phyloP scores from a whole-genome alignment of 2,113 vertebrate species.

The Delphinapterus leucas region DNA sequence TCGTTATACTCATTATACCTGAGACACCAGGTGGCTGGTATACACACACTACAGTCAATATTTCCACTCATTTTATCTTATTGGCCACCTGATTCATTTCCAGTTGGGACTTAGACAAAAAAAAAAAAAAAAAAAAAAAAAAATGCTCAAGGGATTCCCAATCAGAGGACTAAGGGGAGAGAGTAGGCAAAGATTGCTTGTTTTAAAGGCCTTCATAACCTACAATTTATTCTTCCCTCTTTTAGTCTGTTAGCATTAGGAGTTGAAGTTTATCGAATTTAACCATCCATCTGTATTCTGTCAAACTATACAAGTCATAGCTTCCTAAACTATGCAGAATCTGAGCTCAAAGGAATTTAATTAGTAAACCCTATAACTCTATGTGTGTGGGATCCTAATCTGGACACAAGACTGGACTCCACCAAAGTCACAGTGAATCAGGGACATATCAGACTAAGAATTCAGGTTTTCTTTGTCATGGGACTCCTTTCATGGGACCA shows the following conservation, averaged over 20 bases:
- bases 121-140: not conserved
- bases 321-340: not conserved
- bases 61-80: not conserved
- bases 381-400: not conserved
- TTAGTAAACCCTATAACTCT: not conserved
- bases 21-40: not conserved
- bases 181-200: not conserved
- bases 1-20: not conserved
- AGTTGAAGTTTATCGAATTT: not conserved
- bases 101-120: not conserved
- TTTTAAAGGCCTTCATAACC: slow-evolving; percentile 22
- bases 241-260: not conserved
- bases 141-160: not conserved
- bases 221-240: not conserved
- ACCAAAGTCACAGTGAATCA: not conserved
- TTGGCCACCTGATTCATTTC: not conserved
- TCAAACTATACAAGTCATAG: not conserved
- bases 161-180: not conserved
- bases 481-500: not conserved
- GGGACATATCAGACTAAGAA: not conserved
- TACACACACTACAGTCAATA: not conserved
- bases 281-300: not conserved
- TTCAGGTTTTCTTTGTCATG: not conserved
- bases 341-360: not conserved
- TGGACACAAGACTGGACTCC: not conserved